Percentiles rank a stretch among this genome's conserved stretches.
Evolutionary conservation across 1,140 invertebrate genomes (phyloP).

Genomic region (Aphidius ervi): DNA sequence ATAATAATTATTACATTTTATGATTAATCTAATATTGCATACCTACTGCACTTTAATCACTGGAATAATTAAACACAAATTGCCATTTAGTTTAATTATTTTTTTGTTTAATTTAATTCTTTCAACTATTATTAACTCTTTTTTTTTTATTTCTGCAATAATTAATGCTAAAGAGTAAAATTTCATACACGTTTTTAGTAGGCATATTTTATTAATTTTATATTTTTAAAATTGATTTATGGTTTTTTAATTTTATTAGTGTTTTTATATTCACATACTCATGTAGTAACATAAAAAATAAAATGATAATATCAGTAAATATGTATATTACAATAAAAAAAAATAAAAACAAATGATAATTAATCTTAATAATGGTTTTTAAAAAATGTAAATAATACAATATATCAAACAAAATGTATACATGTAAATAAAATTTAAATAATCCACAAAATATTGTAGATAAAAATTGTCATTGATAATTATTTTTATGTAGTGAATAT

Average conservation of each 20-base stretch:
- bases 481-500: slow-evolving; percentile 3
- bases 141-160: too few species aligned
- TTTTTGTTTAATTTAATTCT: not conserved
- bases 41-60: slow-evolving; percentile 27
- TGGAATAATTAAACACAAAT: slow-evolving; percentile 2
- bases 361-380: not conserved
- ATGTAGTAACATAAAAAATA: slow-evolving; percentile 29
- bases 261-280: not conserved
- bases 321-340: slow-evolving; percentile 40
- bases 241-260: too few species aligned
- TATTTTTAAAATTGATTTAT: too few species aligned
- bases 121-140: not conserved
- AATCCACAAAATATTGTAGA: slow-evolving; percentile 36
- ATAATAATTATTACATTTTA: slow-evolving; percentile 20
- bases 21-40: slow-evolving; percentile 40
- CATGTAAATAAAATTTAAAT: slow-evolving; percentile 43
- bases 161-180: slow-evolving; percentile 22
- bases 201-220: too few species aligned
- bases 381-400: slow-evolving; percentile 39
- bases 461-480: slow-evolving; percentile 15
- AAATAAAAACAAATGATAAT: slow-evolving; percentile 28
- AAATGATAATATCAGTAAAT: slow-evolving; percentile 28
- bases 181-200: slow-evolving; percentile 18
- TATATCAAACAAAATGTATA: slow-evolving; percentile 38
- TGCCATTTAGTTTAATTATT: not conserved